A percentile compares a stretch with the other conserved stretches of the same genome.
These are phyloP conservation scores for Apotomis turbidana DNA, from an alignment of 2,888 invertebrate species.

Conservation along the genomic window DNA sequence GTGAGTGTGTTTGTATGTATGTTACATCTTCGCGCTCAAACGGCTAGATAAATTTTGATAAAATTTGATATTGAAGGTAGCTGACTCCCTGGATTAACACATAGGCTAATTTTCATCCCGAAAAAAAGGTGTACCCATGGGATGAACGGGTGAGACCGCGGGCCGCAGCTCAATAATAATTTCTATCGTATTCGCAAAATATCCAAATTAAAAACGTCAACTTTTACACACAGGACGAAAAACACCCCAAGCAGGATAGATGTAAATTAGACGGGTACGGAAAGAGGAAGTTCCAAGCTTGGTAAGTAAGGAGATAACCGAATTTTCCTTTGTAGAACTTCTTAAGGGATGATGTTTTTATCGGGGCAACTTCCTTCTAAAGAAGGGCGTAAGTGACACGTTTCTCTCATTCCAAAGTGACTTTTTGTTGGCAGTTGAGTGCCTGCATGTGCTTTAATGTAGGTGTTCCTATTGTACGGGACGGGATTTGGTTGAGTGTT, in stretches of 20 bases:
- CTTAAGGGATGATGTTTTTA: constrained; percentile 34
- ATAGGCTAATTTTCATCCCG: too few relatives aligned
- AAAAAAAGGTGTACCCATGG: too few relatives aligned
- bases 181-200: too few relatives aligned
- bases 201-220: neutral
- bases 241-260: neutral
- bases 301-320: constrained; percentile 24
- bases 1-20: too few relatives aligned
- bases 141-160: too few relatives aligned
- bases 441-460: constrained; percentile 28
- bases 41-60: too few relatives aligned
- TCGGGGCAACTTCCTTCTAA: neutral
- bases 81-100: too few relatives aligned
- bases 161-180: too few relatives aligned
- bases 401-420: neutral
- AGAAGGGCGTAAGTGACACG: neutral
- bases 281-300: constrained; percentile 9
- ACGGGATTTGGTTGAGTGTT: constrained; percentile 16
- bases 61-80: too few relatives aligned
- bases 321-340: constrained; percentile 21
- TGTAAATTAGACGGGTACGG: constrained; percentile 13
- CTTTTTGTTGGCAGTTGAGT: neutral
- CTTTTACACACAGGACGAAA: neutral
- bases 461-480: neutral
- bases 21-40: too few relatives aligned